Base-by-base conservation (phyloP, 2,113 vertebrate genomes). In the Oncorhynchus clarkii region DNA sequence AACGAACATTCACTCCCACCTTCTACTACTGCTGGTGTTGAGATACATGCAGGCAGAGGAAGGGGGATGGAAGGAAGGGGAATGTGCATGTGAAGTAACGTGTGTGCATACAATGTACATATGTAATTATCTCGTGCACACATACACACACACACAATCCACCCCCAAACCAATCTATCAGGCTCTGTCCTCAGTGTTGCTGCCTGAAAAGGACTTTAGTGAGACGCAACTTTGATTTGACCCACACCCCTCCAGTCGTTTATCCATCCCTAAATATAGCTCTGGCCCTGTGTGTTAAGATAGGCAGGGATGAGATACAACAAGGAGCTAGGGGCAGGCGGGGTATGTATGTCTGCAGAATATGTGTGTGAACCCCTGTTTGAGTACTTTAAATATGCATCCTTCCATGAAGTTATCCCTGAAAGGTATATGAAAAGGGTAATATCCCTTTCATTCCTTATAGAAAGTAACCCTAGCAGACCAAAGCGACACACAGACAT, bases 181-280 rank as follows among this genome's bases (percentile, higher is more conserved):
- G 14, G 24, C 8, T 13, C 12, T n/a, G 59, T 22, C 16, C 59
- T 22, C 6, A 20, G 9, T n/a, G 20, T 62, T 4, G 60, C 7
- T 62, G 60, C 60, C 60, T 62, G 20, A 62, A 64, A 24, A 64
- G n/a, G 60, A 64, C 60, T 64, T 62, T 62, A 7, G 60, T n/a
- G 60, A n/a, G 8, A 14, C 11, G 20, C 14, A 8, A 39, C 34
- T 24, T 24, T 64, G 26, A 64, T 64, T 24, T 64, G 39, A 39
- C 8, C 39, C 7, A 39, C 39, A 39, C 39, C 39, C 0, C 39
- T 9, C 39, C 22, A 57, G 39, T 24, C 1, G n/a, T 76, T 48
- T 76, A 65, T 70, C 45, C 14, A 18, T 29, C 69, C 2, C 18
- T 24, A 67, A 51, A 78, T 65, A 72, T 59, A 72, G 45, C 64